These are phyloP conservation scores for Drosophila imparisetae DNA, from an alignment of 2,888 invertebrate species.

Conservation along the genomic window DNA sequence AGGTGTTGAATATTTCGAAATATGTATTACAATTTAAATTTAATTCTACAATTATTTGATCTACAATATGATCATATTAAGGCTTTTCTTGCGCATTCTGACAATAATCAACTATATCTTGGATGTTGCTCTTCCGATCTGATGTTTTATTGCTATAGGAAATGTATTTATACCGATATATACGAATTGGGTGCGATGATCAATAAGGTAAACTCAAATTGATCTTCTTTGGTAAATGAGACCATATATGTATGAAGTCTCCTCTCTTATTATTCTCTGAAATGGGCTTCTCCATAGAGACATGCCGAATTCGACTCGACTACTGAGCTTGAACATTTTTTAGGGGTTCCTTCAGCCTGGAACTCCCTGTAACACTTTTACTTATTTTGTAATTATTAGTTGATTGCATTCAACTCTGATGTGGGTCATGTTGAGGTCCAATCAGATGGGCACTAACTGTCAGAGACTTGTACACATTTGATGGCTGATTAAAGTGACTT, in stretches of 20 bases:
- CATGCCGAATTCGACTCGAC: background rate
- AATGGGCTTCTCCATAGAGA: background rate
- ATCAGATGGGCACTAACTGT: conserved; percentile 59
- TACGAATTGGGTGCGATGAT: no score
- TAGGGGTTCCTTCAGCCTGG: background rate
- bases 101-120: no score
- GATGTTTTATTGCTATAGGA: background rate
- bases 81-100: no score
- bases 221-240: no score
- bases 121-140: no score
- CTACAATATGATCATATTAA: no score
- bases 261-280: no score
- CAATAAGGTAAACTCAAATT: no score
- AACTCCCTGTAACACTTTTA: background rate
- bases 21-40: background rate
- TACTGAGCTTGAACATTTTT: background rate
- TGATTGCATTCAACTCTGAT: conserved; percentile 14
- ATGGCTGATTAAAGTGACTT: conserved; percentile 75
- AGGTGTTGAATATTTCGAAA: background rate
- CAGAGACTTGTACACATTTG: conserved; percentile 36
- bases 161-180: background rate
- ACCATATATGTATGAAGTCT: no score
- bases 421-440: conserved; percentile 24
- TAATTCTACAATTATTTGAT: background rate
- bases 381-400: conserved; percentile 1